Evolutionary conservation across 2,797 vertebrate species (phyloP).

Genomic region (Eulemur coronatus): DNA sequence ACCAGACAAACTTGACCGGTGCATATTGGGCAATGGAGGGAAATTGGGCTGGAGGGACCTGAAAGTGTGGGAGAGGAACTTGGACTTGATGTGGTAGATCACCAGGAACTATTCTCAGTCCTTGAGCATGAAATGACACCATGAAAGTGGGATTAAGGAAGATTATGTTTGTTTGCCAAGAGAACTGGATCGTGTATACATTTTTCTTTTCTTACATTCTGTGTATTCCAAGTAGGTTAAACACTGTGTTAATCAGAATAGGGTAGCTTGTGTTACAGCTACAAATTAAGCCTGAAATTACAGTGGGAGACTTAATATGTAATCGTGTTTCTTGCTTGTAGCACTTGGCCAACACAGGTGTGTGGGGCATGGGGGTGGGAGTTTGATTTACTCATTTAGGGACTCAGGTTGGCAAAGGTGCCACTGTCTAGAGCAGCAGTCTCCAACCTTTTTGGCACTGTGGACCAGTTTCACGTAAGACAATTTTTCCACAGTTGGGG

Average conservation of each 20-base stretch:
- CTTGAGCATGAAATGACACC: slow-evolving; percentile 16
- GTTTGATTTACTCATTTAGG: neutral
- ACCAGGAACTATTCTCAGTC: neutral
- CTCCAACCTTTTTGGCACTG: too few species aligned
- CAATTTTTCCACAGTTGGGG: too few species aligned
- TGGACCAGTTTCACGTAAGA: too few species aligned
- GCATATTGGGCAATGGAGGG: neutral
- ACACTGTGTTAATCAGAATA: neutral
- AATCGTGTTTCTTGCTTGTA: neutral
- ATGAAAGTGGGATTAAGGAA: neutral
- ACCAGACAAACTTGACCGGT: neutral
- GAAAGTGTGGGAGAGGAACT: slow-evolving; percentile 24
- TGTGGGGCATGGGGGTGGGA: neutral
- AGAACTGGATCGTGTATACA: neutral
- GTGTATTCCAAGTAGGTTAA: neutral
- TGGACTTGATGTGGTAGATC: neutral
- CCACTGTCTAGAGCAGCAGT: neutral
- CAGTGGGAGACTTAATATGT: neutral
- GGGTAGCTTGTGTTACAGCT: neutral
- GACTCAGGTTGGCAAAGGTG: neutral
- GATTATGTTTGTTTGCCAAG: neutral
- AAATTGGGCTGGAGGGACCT: neutral
- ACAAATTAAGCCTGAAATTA: neutral
- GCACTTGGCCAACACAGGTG: neutral
- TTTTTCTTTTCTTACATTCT: neutral